Conservation (phyloP, 2,888 invertebrate species). For the Drosophila neutralis region DNA sequence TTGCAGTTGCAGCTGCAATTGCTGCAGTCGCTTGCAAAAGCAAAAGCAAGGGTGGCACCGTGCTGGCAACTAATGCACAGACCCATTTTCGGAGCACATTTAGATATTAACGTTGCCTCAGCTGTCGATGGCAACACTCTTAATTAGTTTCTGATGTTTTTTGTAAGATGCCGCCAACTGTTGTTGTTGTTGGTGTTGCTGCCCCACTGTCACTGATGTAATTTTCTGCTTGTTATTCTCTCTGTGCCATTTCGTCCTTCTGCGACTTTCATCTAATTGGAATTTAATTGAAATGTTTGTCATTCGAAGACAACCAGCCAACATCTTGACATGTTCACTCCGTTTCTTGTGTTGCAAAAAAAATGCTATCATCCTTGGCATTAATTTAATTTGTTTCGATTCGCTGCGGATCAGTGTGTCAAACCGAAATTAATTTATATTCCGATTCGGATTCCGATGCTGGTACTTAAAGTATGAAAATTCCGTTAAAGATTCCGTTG, state of each 20-base stretch:
- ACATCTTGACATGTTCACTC: slow-evolving; percentile 33
- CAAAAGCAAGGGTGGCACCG: neutral
- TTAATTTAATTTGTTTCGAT: slow-evolving; percentile 1
- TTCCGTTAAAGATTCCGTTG: neutral
- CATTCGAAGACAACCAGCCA: slow-evolving; percentile 40
- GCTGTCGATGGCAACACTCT: slow-evolving; percentile 60
- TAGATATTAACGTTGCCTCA: slow-evolving; percentile 11
- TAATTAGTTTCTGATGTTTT: slow-evolving; percentile 63
- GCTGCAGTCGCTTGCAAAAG: neutral
- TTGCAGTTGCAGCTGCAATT: neutral
- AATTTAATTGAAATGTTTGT: slow-evolving; percentile 69
- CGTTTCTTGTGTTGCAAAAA: neutral
- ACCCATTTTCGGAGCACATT: neutral
- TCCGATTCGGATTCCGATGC: neutral
- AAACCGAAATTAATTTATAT: neutral
- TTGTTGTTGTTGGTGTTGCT: slow-evolving; percentile 4
- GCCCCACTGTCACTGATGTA: slow-evolving; percentile 41
- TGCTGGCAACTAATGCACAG: neutral
- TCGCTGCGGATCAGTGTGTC: slow-evolving; percentile 1
- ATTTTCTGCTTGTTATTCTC: slow-evolving; percentile 44
- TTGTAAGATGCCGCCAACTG: slow-evolving; percentile 10
- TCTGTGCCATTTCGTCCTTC: slow-evolving; percentile 28
- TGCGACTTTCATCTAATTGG: slow-evolving; percentile 59
- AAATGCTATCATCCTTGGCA: neutral
- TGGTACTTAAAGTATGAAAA: neutral